Conservation (phyloP, 2,113 vertebrate genomes). For the Budorcas taxicolor region DNA sequence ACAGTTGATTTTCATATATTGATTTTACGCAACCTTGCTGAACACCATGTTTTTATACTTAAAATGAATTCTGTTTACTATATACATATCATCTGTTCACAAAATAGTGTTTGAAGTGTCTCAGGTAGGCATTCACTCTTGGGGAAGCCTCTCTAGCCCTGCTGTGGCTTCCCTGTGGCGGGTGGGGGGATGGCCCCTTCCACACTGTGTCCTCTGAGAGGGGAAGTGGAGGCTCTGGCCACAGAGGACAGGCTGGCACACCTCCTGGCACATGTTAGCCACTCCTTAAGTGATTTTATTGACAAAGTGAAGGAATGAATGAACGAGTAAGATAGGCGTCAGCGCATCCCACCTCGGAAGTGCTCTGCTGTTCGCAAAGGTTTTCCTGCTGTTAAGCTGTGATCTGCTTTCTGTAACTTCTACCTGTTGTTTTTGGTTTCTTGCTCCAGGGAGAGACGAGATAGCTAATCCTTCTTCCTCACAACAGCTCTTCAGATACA, state of each 20-base stretch:
- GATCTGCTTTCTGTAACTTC: neutral
- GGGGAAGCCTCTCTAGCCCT: neutral
- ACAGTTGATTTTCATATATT: neutral
- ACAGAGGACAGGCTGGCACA: neutral
- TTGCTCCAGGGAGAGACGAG: neutral
- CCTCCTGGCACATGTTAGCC: neutral
- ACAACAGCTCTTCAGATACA: neutral
- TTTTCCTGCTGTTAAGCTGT: neutral
- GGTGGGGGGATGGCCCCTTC: rapidly evolving
- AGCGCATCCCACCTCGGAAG: too few relatives aligned
- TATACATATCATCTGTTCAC: neutral
- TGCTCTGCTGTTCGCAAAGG: neutral
- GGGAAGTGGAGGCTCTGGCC: neutral
- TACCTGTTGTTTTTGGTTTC: neutral
- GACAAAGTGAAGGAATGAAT: neutral
- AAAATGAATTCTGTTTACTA: neutral
- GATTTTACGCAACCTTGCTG: neutral
- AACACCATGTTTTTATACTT: neutral
- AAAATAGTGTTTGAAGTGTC: neutral
- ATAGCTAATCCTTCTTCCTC: neutral
- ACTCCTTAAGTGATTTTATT: neutral
- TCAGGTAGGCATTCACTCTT: neutral
- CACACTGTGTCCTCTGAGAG: neutral
- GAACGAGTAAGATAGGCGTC: neutral
- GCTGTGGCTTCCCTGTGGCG: neutral